Base-by-base conservation (phyloP, 1,140 invertebrate genomes). In the Geopemphigus sp. region DNA sequence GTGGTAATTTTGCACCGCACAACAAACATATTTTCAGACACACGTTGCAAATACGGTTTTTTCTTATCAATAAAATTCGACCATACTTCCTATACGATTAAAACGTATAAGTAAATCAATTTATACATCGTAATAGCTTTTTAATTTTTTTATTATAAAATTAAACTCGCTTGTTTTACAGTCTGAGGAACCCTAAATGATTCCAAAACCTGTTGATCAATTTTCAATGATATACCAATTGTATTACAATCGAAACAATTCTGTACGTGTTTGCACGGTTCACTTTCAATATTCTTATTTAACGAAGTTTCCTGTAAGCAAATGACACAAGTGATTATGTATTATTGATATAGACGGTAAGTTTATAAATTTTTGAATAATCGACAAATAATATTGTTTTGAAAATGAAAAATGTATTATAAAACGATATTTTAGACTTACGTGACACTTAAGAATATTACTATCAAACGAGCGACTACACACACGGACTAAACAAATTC, bases 1-100 rank as follows among this genome's bases (percentile, higher is more conserved):
- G 89, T 86, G 80, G 88, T 89, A 19, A 88, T 87, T 84, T 91
- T 90, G 84, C 92, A 93, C 84, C 91, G 92, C 0, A 94, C 91
- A 57, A 90, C 92, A 90, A 94, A 92, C 53, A 92, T 90, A 82
- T 89, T 90, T 85, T 92, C 92, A 1, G 92, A 92, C 29, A 94
- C 90, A 83, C 92, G 88, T 84, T 94, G 92, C 14, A 94, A 91
- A 17, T 93, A 84, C 2, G 91, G 90, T 29, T 78, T 78, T 63
- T 78, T 78, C 5, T 78, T 78, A 50, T 26, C 90, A 90, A 78
- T 45, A 50, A 61, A 78, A 78, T 78, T 78, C 47, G 29, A 47
- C 26, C 88, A 86, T 15, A 88, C 90, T 84, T 91, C 89, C 15
- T 88, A 88, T 6, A 72, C 45, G 8, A 82, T 24, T 76, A 24